Conservation (phyloP, 2,888 invertebrate species). For the Ypsolopha scabrella region DNA sequence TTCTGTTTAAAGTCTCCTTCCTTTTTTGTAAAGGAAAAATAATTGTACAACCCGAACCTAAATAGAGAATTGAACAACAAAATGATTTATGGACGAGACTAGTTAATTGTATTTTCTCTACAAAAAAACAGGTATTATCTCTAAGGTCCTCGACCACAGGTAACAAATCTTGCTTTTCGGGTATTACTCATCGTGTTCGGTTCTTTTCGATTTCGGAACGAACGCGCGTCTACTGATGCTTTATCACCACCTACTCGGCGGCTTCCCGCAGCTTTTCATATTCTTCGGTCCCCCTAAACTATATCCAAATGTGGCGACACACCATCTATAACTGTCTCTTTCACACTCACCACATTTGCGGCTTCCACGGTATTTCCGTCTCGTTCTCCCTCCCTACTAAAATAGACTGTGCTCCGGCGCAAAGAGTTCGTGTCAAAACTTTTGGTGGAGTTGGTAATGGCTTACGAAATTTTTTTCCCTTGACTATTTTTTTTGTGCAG, state of each 20-base stretch:
- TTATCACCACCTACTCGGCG: constrained; percentile 71
- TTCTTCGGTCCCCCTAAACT: constrained; percentile 65
- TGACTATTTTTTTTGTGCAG: constrained; percentile 59
- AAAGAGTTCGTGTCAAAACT: constrained; percentile 69
- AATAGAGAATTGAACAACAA: constrained; percentile 39
- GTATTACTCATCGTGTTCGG: constrained; percentile 67
- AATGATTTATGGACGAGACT: constrained; percentile 57
- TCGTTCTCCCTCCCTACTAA: constrained; percentile 55
- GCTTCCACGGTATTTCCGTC: constrained; percentile 38
- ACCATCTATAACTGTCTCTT: constrained; percentile 48
- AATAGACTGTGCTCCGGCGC: constrained; percentile 69
- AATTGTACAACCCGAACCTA: constrained; percentile 60
- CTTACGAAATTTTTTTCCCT: constrained; percentile 69
- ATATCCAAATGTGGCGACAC: constrained; percentile 64
- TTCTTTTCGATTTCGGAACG: constrained; percentile 51
- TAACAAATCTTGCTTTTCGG: constrained; percentile 69
- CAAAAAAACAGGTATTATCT: constrained; percentile 63
- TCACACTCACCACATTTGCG: constrained; percentile 39
- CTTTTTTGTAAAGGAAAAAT: constrained; percentile 38
- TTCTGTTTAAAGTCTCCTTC: constrained; percentile 41
- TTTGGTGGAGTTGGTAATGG: constrained; percentile 63
- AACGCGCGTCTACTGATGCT: constrained; percentile 58
- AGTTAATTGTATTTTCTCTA: constrained; percentile 67
- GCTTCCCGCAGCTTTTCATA: constrained; percentile 60
- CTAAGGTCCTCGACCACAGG: constrained; percentile 50